Conservation (phyloP, 2,888 invertebrate species). For the Drosophila multiciliata region DNA sequence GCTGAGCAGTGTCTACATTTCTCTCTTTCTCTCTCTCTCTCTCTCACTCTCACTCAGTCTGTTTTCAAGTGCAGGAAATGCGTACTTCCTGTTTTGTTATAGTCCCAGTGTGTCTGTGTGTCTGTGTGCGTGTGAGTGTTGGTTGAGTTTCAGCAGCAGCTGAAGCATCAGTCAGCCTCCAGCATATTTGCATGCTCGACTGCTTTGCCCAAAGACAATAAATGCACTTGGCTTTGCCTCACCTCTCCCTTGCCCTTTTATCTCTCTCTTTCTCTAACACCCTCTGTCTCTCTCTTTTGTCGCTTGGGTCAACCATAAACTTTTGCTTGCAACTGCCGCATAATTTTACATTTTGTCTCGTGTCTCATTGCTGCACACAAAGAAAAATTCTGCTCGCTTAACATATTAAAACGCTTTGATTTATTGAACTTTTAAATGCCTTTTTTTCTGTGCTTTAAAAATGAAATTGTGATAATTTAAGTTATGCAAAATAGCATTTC, state of each 20-base stretch:
- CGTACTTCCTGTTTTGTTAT: slow-evolving; percentile 77
- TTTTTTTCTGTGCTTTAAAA: not conserved
- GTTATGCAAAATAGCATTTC: not conserved
- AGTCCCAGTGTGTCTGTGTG: slow-evolving; percentile 28
- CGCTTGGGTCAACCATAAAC: slow-evolving; percentile 71
- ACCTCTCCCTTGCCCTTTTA: not conserved
- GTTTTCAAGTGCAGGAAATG: slow-evolving; percentile 73
- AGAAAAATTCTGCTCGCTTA: slow-evolving; percentile 3
- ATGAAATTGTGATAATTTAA: not conserved
- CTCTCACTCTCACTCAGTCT: not conserved
- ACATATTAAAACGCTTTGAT: not conserved
- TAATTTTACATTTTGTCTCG: slow-evolving; percentile 71
- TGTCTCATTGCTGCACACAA: slow-evolving; percentile 40
- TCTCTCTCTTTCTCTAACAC: not conserved
- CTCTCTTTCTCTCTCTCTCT: slow-evolving; percentile 6
- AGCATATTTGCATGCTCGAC: slow-evolving; percentile 71
- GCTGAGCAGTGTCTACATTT: slow-evolving; percentile 19
- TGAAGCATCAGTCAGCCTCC: slow-evolving; percentile 50
- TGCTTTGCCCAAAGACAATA: slow-evolving; percentile 59
- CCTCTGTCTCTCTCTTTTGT: not conserved
- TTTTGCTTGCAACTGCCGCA: slow-evolving; percentile 75
- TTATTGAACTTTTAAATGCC: not conserved
- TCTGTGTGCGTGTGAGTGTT: slow-evolving; percentile 20
- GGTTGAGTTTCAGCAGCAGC: slow-evolving; percentile 19
- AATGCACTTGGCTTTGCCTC: slow-evolving; percentile 41